phyloP scores from a whole-genome alignment of 2,888 invertebrate genomes.

The Polydrusus pterygomalis region DNA sequence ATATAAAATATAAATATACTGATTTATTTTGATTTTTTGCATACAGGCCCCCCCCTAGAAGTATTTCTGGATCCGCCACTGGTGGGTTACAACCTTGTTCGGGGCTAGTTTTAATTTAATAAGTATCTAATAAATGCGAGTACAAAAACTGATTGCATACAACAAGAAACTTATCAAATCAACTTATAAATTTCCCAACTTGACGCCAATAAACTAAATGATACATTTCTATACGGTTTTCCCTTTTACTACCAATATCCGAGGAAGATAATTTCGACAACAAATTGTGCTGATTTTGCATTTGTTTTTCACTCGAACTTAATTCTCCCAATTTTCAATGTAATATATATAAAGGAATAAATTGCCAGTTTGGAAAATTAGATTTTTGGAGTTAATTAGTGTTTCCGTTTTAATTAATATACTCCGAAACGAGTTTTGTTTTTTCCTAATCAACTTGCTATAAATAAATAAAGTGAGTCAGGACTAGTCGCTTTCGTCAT shows the following conservation, averaged over 20 bases:
- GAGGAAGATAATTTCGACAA: slow-evolving; percentile 15
- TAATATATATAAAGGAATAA: not conserved
- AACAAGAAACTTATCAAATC: too few species aligned
- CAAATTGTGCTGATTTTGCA: slow-evolving; percentile 16
- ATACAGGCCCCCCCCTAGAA: too few species aligned
- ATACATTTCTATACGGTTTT: not conserved
- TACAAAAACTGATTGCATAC: too few species aligned
- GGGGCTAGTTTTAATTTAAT: too few species aligned
- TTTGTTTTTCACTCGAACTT: slow-evolving; percentile 22
- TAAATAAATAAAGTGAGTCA: not conserved
- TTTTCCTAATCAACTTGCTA: not conserved
- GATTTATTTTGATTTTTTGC: too few species aligned
- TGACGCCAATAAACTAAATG: too few species aligned
- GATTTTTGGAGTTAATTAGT: not conserved
- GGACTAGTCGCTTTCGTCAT: too few species aligned
- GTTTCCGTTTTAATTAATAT: not conserved
- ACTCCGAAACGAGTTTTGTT: not conserved
- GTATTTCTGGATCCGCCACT: too few species aligned
- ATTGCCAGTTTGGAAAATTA: slow-evolving; percentile 5
- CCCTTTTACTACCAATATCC: not conserved
- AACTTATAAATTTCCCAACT: too few species aligned
- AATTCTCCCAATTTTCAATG: slow-evolving; percentile 30
- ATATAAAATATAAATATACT: too few species aligned
- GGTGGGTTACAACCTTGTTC: too few species aligned
- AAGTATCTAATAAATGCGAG: too few species aligned